Evolutionary conservation across 2,113 vertebrate species (phyloP).

Genomic region (Pampusana beccarii): DNA sequence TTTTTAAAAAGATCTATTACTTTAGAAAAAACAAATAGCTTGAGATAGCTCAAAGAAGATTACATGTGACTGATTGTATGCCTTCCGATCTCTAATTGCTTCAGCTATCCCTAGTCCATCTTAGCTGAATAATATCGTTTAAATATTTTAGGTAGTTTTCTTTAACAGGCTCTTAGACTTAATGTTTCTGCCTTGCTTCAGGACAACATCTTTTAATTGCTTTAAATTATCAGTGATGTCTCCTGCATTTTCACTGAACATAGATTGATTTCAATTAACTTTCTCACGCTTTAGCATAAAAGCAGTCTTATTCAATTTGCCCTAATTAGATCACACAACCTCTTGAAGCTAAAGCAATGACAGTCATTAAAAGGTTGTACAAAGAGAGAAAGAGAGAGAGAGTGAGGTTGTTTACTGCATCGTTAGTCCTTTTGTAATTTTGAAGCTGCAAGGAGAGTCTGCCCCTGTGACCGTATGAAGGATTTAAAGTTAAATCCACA

Average conservation of each 20-base stretch:
- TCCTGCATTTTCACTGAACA: constrained; percentile 70
- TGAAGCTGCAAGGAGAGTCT: not conserved
- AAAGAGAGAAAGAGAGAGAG: not conserved
- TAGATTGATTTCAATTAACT: constrained; percentile 79
- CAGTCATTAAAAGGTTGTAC: constrained; percentile 57
- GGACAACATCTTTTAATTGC: constrained; percentile 77
- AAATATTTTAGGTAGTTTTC: constrained; percentile 72
- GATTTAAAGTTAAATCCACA: not conserved
- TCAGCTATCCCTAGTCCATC: constrained; percentile 41
- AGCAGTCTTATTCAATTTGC: constrained; percentile 73
- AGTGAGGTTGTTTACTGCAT: constrained; percentile 41
- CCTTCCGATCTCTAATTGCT: constrained; percentile 52
- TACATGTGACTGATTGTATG: constrained; percentile 23
- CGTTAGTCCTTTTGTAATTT: not conserved
- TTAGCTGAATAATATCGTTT: constrained; percentile 45
- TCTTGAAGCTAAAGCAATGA: constrained; percentile 58
- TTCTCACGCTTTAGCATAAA: constrained; percentile 72
- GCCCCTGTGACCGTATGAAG: not conserved
- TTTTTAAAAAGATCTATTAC: not conserved
- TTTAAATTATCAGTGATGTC: constrained; percentile 74
- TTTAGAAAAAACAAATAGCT: not conserved
- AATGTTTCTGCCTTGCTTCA: constrained; percentile 69
- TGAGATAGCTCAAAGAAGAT: constrained; percentile 5
- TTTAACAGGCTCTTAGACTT: constrained; percentile 65
- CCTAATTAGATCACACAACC: constrained; percentile 71